These are phyloP conservation scores for Lycorma delicatula DNA, from an alignment of 1,140 invertebrate genomes.

Conservation along the genomic window DNA sequence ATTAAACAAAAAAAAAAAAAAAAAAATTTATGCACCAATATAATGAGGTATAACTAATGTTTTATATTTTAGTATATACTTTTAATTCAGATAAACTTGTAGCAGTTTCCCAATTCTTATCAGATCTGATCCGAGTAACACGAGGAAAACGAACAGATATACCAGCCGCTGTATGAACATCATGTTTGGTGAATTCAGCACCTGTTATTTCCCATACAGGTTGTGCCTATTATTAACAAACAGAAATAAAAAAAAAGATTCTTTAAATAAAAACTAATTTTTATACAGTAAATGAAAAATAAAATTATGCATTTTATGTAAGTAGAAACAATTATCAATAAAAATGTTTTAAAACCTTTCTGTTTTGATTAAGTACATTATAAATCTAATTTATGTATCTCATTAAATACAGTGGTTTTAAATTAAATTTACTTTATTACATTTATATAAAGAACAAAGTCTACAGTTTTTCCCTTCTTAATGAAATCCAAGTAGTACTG, in stretches of 20 bases:
- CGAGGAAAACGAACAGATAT: slow-evolving; percentile 90
- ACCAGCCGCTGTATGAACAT: slow-evolving; percentile 80
- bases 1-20: background rate
- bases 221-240: slow-evolving; percentile 43
- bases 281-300: background rate
- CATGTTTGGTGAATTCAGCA: slow-evolving; percentile 81
- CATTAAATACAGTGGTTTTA: background rate
- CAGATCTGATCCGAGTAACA: slow-evolving; percentile 69
- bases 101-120: slow-evolving; percentile 77
- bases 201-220: slow-evolving; percentile 93
- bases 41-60: background rate
- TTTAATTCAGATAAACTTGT: slow-evolving; percentile 68
- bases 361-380: background rate
- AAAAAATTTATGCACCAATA: background rate
- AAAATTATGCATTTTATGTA: no score
- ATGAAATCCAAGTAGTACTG: no score
- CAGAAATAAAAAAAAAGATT: slow-evolving; percentile 13
- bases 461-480: no score
- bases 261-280: background rate
- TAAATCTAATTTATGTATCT: background rate
- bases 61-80: slow-evolving; percentile 16
- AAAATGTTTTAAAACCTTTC: background rate
- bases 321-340: no score
- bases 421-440: no score
- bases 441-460: no score